phyloP scores from a whole-genome alignment of 2,797 vertebrate species.

The Hoplostethus atlanticus region DNA sequence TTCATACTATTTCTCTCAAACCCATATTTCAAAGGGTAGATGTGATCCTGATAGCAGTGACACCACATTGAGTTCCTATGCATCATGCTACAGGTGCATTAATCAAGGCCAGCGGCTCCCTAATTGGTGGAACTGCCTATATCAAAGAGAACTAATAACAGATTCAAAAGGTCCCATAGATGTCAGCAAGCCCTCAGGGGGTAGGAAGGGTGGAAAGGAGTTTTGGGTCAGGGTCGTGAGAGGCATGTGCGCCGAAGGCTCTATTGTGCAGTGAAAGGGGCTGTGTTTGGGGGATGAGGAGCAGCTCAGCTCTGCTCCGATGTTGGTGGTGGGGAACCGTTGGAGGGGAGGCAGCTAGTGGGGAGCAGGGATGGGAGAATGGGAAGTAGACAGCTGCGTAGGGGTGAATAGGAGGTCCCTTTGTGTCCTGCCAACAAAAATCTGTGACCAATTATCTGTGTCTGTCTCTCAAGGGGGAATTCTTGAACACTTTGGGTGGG shows the following conservation, averaged over 20 bases:
- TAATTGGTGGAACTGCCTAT: conserved; percentile 71
- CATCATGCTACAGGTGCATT: conserved; percentile 68
- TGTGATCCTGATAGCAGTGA: conserved; percentile 32
- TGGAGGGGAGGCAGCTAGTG: conserved; percentile 52
- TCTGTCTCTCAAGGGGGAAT: conserved; percentile 82
- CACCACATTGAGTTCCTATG: conserved; percentile 28
- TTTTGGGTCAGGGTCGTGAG: conserved; percentile 78
- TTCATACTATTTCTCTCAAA: background rate
- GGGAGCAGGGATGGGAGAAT: conserved; percentile 65
- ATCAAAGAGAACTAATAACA: conserved; percentile 75
- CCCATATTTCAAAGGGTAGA: conserved; percentile 1
- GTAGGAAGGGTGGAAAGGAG: conserved; percentile 46
- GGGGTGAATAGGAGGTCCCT: conserved; percentile 85
- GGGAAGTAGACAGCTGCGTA: conserved; percentile 83
- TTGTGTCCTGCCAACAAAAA: conserved; percentile 86
- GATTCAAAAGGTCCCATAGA: conserved; percentile 68
- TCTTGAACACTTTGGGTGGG: conserved; percentile 72
- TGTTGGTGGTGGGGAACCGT: conserved; percentile 14
- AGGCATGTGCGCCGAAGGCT: conserved; percentile 70
- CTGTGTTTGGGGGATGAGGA: conserved; percentile 67
- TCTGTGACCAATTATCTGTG: conserved; percentile 89
- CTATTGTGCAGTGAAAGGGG: conserved; percentile 76
- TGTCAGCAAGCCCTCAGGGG: conserved; percentile 72
- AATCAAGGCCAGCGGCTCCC: conserved; percentile 55
- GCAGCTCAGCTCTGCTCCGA: conserved; percentile 30